phyloP scores from a whole-genome alignment of 1,140 invertebrate species.

The Conus ventricosus region DNA sequence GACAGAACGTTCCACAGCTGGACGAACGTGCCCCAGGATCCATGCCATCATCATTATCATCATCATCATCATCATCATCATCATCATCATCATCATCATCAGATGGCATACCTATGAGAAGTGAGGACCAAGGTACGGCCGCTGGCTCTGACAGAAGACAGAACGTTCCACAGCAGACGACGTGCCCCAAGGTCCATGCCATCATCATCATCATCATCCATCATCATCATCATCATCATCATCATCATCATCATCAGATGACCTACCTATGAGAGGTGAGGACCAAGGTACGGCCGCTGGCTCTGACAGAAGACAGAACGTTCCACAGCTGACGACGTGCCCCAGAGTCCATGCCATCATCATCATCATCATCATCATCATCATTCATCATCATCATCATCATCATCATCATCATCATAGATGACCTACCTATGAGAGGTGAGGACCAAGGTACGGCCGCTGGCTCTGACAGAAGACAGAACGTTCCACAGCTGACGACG shows the following conservation, averaged over 20 bases:
- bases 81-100: too few relatives aligned
- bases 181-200: conserved; percentile 76
- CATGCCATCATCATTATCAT: too few relatives aligned
- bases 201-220: too few relatives aligned
- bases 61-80: too few relatives aligned
- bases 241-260: too few relatives aligned
- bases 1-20: conserved; percentile 74
- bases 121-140: conserved; percentile 71
- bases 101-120: conserved; percentile 66
- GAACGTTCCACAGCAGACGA: conserved; percentile 74
- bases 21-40: conserved; percentile 75
- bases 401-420: too few relatives aligned
- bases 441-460: conserved; percentile 69
- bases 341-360: conserved; percentile 77
- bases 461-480: conserved; percentile 60
- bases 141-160: conserved; percentile 61
- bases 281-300: conserved; percentile 66
- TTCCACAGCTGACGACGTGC: conserved; percentile 75
- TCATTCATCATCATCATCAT: too few relatives aligned
- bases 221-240: too few relatives aligned
- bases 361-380: too few relatives aligned
- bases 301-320: conserved; percentile 61
- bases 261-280: conserved; percentile 72
- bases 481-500: conserved; percentile 74
- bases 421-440: conserved; percentile 70